Conservation (phyloP, 1,140 invertebrate genomes). For the Chironomus tepperi region DNA sequence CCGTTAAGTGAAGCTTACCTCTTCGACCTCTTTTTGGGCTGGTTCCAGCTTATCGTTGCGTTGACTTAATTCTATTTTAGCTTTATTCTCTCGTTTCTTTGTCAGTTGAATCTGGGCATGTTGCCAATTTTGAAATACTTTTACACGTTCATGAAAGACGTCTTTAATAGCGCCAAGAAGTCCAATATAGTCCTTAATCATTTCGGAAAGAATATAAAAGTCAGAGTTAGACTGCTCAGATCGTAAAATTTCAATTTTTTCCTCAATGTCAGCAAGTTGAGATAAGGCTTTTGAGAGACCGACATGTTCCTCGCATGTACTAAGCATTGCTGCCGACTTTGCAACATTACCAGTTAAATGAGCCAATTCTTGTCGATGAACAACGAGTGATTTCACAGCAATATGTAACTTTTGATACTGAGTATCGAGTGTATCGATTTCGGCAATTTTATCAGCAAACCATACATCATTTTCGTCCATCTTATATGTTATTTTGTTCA, state of each 20-base stretch:
- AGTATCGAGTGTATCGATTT: conserved; percentile 85
- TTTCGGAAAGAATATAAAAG: conserved; percentile 85
- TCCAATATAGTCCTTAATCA: conserved; percentile 91
- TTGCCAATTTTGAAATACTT: conserved; percentile 96
- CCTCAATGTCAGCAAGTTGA: conserved; percentile 86
- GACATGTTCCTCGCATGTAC: conserved; percentile 92
- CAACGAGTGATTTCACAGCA: conserved; percentile 80
- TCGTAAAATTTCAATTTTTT: conserved; percentile 72
- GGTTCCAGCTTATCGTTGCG: conserved; percentile 83
- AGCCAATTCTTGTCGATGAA: conserved; percentile 79
- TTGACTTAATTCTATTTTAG: conserved; percentile 80
- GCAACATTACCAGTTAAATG: conserved; percentile 62
- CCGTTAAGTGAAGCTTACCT: conserved; percentile 48
- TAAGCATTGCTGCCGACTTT: conserved; percentile 82
- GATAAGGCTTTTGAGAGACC: conserved; percentile 83
- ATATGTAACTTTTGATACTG: conserved; percentile 81
- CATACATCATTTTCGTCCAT: conserved; percentile 99
- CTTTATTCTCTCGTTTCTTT: conserved; percentile 90
- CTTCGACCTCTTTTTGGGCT: conserved; percentile 81
- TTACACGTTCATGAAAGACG: conserved; percentile 96
- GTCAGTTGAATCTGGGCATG: conserved; percentile 89
- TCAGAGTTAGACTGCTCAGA: conserved; percentile 91
- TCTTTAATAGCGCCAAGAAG: conserved; percentile 91
- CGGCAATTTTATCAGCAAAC: conserved; percentile 94
- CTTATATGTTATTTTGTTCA: conserved; percentile 97